Percentiles rank a stretch among this genome's conserved stretches.
These are phyloP conservation scores for Crocallis elinguaria DNA, from an alignment of 2,888 invertebrate species.

Conservation along the genomic window DNA sequence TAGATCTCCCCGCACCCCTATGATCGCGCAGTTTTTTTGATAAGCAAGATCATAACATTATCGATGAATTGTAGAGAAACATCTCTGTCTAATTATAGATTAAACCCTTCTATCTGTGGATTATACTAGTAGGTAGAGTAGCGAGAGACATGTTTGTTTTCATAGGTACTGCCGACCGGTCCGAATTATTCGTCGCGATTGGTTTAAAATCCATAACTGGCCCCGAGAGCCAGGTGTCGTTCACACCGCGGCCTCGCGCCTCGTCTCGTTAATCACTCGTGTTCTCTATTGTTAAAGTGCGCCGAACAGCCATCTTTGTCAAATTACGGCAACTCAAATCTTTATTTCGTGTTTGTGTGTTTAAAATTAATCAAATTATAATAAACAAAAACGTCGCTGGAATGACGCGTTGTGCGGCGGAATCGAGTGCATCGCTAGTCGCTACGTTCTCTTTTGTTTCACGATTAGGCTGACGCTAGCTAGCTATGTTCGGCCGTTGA, in stretches of 20 bases:
- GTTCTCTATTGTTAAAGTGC: slow-evolving; percentile 83
- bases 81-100: not conserved
- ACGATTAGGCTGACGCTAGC: slow-evolving; percentile 69
- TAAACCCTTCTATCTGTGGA: slow-evolving; percentile 14
- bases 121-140: slow-evolving; percentile 46
- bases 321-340: slow-evolving; percentile 79
- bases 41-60: slow-evolving; percentile 17
- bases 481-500: slow-evolving; percentile 55
- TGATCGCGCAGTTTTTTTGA: slow-evolving; percentile 33
- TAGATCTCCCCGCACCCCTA: slow-evolving; percentile 26
- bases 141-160: slow-evolving; percentile 72
- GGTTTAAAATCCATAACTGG: slow-evolving; percentile 85
- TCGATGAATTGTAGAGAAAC: slow-evolving; percentile 8
- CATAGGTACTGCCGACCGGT: slow-evolving; percentile 63
- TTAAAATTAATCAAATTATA: slow-evolving; percentile 60
- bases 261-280: slow-evolving; percentile 84
- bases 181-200: slow-evolving; percentile 83
- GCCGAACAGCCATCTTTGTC: slow-evolving; percentile 84
- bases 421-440: slow-evolving; percentile 69
- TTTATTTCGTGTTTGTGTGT: slow-evolving; percentile 41
- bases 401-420: slow-evolving; percentile 64
- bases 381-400: slow-evolving; percentile 71
- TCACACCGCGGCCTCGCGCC: slow-evolving; percentile 85
- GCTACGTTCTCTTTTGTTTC: slow-evolving; percentile 83
- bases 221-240: slow-evolving; percentile 85